phyloP scores from a whole-genome alignment of 2,113 vertebrate genomes.

The Lutjanus erythropterus region DNA sequence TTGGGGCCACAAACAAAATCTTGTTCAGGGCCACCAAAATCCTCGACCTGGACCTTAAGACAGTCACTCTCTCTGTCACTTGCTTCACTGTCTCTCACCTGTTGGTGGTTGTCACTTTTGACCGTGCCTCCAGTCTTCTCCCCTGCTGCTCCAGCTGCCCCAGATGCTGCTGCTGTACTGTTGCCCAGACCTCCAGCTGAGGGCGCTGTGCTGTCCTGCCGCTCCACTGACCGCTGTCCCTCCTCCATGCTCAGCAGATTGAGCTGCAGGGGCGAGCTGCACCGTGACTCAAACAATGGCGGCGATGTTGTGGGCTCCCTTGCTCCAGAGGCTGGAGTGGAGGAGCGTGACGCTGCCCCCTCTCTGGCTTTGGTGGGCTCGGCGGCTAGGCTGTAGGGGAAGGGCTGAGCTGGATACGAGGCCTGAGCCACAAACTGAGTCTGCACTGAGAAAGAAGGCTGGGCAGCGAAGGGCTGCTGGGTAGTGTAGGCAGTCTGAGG shows the following conservation, averaged over 20 bases:
- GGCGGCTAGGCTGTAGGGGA: constrained; percentile 75
- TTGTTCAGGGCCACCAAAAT: too few species aligned
- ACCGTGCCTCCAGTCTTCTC: constrained; percentile 63
- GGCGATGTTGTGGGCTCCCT: constrained; percentile 83
- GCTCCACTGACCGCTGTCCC: constrained; percentile 80
- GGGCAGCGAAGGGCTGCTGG: constrained; percentile 76
- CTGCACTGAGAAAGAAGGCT: constrained; percentile 79
- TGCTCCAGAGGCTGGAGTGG: constrained; percentile 79
- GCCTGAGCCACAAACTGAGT: constrained; percentile 73
- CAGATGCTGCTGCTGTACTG: constrained; percentile 35
- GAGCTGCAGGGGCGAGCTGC: constrained; percentile 94
- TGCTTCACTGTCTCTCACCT: constrained; percentile 76
- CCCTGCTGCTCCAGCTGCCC: constrained; percentile 48
- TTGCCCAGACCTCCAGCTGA: constrained; percentile 47
- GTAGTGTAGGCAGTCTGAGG: constrained; percentile 56
- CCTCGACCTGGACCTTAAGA: too few species aligned
- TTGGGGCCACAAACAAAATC: too few species aligned
- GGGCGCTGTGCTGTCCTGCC: constrained; percentile 67
- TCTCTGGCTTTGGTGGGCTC: constrained; percentile 77
- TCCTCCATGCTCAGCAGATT: constrained; percentile 96
- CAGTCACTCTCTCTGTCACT: too few species aligned
- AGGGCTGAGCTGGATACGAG: constrained; percentile 72
- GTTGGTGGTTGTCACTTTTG: constrained; percentile 67
- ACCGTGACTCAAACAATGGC: constrained; percentile 90
- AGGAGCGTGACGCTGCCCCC: constrained; percentile 79